Conservation (phyloP, 2,888 invertebrate species). For the Pseudococcus jackbeardsleyi region DNA sequence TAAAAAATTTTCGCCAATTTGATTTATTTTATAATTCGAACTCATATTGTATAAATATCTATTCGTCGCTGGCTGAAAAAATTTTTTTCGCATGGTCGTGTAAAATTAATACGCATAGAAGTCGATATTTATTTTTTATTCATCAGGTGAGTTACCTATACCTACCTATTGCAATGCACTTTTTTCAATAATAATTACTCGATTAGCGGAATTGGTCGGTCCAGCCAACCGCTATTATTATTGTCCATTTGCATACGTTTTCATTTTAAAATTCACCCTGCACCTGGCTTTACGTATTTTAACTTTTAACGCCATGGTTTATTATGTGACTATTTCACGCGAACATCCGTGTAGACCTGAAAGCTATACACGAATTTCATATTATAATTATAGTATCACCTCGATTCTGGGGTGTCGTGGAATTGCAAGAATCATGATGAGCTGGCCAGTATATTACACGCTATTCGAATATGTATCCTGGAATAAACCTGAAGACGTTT, state of each 20-base stretch:
- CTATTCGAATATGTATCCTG: not conserved
- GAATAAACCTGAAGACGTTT: not conserved
- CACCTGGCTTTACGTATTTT: not conserved
- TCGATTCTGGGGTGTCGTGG: not conserved
- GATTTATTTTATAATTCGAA: not conserved
- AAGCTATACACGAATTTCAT: constrained; percentile 22
- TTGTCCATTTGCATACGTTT: not conserved
- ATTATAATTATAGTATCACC: not conserved
- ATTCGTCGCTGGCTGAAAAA: not conserved
- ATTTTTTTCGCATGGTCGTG: constrained; percentile 23
- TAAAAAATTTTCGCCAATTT: constrained; percentile 16
- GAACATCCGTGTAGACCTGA: not conserved
- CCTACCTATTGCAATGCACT: not conserved
- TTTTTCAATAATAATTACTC: not conserved
- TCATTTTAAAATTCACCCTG: constrained; percentile 34
- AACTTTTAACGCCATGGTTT: not conserved
- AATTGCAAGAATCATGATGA: not conserved
- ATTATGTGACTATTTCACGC: constrained; percentile 32
- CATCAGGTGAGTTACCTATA: constrained; percentile 6
- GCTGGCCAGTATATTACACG: not conserved
- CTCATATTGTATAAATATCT: not conserved
- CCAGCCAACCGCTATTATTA: not conserved
- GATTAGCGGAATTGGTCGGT: not conserved
- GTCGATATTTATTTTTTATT: not conserved
- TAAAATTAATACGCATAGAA: not conserved